Conservation (phyloP, 2,113 vertebrate genomes). For the Okapia johnstoni region DNA sequence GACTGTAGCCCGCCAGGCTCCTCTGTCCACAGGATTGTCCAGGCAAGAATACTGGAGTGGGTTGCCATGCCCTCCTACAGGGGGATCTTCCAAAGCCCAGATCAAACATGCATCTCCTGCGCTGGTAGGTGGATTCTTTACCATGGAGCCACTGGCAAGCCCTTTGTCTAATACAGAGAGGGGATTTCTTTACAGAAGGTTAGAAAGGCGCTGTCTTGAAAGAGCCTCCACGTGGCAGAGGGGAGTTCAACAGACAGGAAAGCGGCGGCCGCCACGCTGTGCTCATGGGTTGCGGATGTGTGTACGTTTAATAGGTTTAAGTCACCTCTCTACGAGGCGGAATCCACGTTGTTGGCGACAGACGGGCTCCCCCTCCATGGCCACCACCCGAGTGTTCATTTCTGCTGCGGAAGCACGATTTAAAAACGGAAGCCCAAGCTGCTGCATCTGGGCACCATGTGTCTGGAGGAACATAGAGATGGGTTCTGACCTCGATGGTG, state of each 20-base stretch:
- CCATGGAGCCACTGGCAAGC: not conserved
- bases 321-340: rapidly evolving
- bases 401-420: not conserved
- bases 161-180: not conserved
- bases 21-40: not conserved
- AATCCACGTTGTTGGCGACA: rapidly evolving
- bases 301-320: not conserved
- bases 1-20: not conserved
- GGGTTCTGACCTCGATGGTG: rapidly evolving
- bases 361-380: not conserved
- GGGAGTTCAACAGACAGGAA: not conserved
- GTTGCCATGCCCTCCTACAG: not conserved
- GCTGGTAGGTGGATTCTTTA: not conserved
- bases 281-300: not conserved
- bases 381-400: rapidly evolving
- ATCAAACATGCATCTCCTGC: not conserved
- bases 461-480: rapidly evolving
- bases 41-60: not conserved
- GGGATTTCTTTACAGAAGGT: not conserved
- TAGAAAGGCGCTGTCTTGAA: not conserved
- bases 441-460: not conserved
- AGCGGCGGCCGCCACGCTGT: rapidly evolving
- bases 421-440: not conserved
- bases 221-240: not conserved
- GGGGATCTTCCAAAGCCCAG: not conserved